Conservation (phyloP, 2,888 invertebrate species). For the Sinotaia quadrata region DNA sequence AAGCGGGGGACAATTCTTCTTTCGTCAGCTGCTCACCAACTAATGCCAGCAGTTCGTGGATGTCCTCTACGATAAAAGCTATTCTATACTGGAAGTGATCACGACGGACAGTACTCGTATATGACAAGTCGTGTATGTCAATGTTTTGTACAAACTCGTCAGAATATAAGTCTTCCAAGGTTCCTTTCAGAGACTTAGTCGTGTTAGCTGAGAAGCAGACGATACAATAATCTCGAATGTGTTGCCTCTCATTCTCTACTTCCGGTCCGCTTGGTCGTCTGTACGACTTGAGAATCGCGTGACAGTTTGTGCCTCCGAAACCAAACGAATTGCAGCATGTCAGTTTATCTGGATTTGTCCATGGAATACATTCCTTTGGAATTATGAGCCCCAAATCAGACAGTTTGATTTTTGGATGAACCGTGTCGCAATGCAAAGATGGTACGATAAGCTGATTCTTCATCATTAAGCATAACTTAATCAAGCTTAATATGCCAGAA, state of each 20-base stretch:
- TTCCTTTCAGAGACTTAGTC: conserved; percentile 16
- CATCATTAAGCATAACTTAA: conserved; percentile 61
- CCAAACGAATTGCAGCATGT: conserved; percentile 58
- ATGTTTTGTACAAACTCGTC: not conserved
- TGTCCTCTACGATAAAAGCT: conserved; percentile 28
- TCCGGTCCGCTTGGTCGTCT: too few relatives aligned
- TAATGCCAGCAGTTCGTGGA: conserved; percentile 3
- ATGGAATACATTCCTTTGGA: conserved; percentile 34
- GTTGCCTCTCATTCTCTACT: not conserved
- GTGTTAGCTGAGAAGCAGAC: conserved; percentile 35
- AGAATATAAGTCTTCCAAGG: conserved; percentile 25
- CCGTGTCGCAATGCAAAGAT: conserved; percentile 47
- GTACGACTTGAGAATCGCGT: conserved; percentile 45
- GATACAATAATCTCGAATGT: conserved; percentile 4
- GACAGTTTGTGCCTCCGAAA: conserved; percentile 61
- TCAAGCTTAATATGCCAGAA: conserved; percentile 53
- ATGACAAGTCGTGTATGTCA: conserved; percentile 32
- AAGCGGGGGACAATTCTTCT: not conserved
- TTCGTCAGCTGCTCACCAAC: conserved; percentile 12
- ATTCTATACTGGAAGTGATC: conserved; percentile 31
- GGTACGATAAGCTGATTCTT: conserved; percentile 48
- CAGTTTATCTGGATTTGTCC: conserved; percentile 35
- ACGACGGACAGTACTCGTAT: conserved; percentile 34
- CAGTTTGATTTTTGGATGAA: conserved; percentile 50
- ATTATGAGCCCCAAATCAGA: conserved; percentile 42